Conservation (phyloP, 2,888 invertebrate genomes). For the Rhagium mordax region DNA sequence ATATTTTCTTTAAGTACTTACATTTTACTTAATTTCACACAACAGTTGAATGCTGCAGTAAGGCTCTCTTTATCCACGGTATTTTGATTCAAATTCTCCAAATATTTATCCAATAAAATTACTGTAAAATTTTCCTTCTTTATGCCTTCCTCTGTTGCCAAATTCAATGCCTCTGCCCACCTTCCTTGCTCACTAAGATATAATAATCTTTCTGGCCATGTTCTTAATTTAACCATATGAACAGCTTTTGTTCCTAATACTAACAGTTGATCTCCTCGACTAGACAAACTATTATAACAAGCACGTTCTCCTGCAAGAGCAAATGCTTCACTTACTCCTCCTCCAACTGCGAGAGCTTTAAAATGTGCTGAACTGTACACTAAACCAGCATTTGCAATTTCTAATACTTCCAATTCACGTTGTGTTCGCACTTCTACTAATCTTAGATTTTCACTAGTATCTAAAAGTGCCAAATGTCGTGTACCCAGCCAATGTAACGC, state of each 20-base stretch:
- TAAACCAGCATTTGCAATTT: conserved; percentile 85
- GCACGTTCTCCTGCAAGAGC: conserved; percentile 82
- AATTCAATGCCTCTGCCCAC: conserved; percentile 74
- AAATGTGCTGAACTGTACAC: conserved; percentile 92
- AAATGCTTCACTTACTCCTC: conserved; percentile 89
- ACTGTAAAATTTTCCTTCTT: conserved; percentile 66
- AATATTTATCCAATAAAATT: conserved; percentile 67
- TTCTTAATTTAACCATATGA: conserved; percentile 75
- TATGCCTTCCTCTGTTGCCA: conserved; percentile 72
- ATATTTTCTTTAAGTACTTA: conserved; percentile 70
- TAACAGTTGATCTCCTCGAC: conserved; percentile 79
- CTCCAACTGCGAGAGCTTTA: conserved; percentile 95
- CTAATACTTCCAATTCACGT: conserved; percentile 87
- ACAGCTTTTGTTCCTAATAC: conserved; percentile 78
- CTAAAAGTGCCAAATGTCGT: conserved; percentile 87
- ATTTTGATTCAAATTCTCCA: conserved; percentile 69
- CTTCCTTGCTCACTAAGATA: conserved; percentile 75
- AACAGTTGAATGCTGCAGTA: conserved; percentile 70
- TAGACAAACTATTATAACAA: conserved; percentile 82
- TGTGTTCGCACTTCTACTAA: conserved; percentile 92
- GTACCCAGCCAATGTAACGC: conserved; percentile 88
- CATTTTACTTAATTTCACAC: conserved; percentile 71
- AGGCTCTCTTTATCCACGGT: conserved; percentile 69
- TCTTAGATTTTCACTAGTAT: conserved; percentile 88
- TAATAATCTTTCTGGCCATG: conserved; percentile 79